Evolutionary conservation across 2,888 invertebrate species (phyloP).

Genomic region (Ectemnius lituratus): DNA sequence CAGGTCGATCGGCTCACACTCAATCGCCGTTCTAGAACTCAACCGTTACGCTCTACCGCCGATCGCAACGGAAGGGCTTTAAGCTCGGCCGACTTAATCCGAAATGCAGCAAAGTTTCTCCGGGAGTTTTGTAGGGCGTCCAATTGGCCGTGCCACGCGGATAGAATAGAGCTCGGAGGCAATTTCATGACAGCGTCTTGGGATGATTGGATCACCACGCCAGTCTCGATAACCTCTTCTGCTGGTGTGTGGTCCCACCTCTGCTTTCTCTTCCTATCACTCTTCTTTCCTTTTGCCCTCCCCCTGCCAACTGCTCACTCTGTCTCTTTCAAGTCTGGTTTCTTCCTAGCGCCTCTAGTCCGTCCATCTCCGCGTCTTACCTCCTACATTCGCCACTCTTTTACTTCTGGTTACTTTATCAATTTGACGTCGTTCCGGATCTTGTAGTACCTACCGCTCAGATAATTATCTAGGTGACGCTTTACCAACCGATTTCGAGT

Average conservation of each 20-base stretch:
- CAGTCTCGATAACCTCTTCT: slow-evolving; percentile 69
- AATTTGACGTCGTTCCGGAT: background rate
- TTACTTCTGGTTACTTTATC: background rate
- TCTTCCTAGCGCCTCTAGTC: slow-evolving; percentile 7
- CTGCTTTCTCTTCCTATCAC: slow-evolving; percentile 19
- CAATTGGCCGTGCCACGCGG: slow-evolving; percentile 73
- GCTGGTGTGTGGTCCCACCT: slow-evolving; percentile 39
- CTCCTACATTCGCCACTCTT: background rate
- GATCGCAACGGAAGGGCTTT: slow-evolving; percentile 54
- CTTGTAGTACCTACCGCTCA: too few species aligned
- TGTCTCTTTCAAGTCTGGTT: slow-evolving; percentile 2
- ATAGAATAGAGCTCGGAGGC: slow-evolving; percentile 72
- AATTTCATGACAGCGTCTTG: slow-evolving; percentile 75
- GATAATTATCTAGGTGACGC: too few species aligned
- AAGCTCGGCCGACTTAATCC: slow-evolving; percentile 64
- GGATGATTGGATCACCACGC: slow-evolving; percentile 75
- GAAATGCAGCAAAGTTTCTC: slow-evolving; percentile 72
- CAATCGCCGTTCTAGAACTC: slow-evolving; percentile 32
- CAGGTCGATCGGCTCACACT: slow-evolving; percentile 48
- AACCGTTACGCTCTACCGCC: slow-evolving; percentile 50
- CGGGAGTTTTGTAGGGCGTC: slow-evolving; percentile 61
- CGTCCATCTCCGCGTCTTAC: slow-evolving; percentile 24
- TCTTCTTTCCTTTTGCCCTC: slow-evolving; percentile 16
- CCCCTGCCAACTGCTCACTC: slow-evolving; percentile 11
- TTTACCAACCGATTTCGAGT: too few species aligned